Base-by-base conservation (phyloP, 2,888 invertebrate species). In the Griposia aprilina region DNA sequence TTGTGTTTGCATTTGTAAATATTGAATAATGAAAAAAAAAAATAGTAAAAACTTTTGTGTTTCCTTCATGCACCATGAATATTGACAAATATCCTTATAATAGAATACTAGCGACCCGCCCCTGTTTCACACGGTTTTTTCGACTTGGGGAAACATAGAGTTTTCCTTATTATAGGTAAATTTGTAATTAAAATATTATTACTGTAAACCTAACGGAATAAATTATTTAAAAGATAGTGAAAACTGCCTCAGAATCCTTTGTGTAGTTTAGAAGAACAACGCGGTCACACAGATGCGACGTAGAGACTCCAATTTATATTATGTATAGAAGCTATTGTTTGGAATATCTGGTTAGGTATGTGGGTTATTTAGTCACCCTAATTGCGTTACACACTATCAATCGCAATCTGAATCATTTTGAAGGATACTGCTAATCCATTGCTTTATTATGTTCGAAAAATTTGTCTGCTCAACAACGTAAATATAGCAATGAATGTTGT, bases 1-100 rank as follows among this genome's bases (percentile, higher is more conserved):
- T 45, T 20, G 52, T 60, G 45, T 71, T 48, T 2, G 36, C 23
- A 45, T 55, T 63, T 70, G n/a, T 55, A 55, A 55, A 71, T 70
- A 71, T 17, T 50, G 6, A 59, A 62, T 30, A n/a, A 63, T 13
- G 0, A 45, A 8, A 41, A 36, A 50, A n/a, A n/a, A n/a, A n/a
- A 2, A 5, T 17, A 1, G 10, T 36, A 36, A 20, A 36, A 30
- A 36, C 17, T 10, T 50, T 2, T 41, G 17, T 41, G 17, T 48
- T 71, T 63, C 17, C 15, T 70, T 55, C 1, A 3, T 8, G 15
- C 36, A 23, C n/a, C 17, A 41, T 23, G 4, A 30, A n/a, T 69
- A 30, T 15, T 48, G 48, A n/a, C 11, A 20, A 30, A 57, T 13
- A 13, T 20, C 10, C 1, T 41, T 11, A 6, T 66, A 17, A 17